Base-by-base conservation (phyloP, 2,113 vertebrate genomes). In the Proterorhinus semilunaris region DNA sequence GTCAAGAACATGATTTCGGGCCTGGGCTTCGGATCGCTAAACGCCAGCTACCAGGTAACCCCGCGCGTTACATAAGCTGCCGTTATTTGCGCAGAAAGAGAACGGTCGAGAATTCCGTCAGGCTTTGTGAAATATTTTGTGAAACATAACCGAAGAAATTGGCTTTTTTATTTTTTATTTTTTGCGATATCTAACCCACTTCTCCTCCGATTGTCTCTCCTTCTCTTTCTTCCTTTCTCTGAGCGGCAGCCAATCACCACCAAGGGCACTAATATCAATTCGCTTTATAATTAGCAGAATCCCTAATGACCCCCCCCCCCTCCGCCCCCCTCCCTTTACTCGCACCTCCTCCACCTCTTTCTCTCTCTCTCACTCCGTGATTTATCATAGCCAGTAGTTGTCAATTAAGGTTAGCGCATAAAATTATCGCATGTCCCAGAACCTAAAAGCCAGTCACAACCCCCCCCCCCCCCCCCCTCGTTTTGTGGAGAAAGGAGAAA, bases 1-100 rank as follows among this genome's bases (percentile, higher is more conserved):
- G 98, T 99, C 89, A 99, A 99, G 92, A 99, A 98, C 86, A 98
- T 99, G 96, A 97, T 98, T 93, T 98, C 98, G 61, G 96, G 98
- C 81, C 94, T 99, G 85, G 94, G 97, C 74, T 99, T 98, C 0
- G 96, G 96, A 91, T 96, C 96, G 88, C 93, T 99, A 91, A 99
- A 98, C 13, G 96, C 97, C 88, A 99, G 95, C 92, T 99, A 98
- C 87, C 98, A 99, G 96, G 98, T 99, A 83, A 94, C 88, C 21
- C 21, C 21, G 4, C 27, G 4, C 27, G 27, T 36, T 36, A 36
- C 27, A 36, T 36, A 3, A 36, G 27, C 27, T 36, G 27, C 4
- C 27, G 27, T 36, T 36, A 36, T 36, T 36, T 36, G 4, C 27
- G 27, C 27, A 3, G 27, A 3, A 36, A 36, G 27, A 36, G 27